Conservation (phyloP, 2,797 vertebrate genomes). For the Mormyrops boulengeri region DNA sequence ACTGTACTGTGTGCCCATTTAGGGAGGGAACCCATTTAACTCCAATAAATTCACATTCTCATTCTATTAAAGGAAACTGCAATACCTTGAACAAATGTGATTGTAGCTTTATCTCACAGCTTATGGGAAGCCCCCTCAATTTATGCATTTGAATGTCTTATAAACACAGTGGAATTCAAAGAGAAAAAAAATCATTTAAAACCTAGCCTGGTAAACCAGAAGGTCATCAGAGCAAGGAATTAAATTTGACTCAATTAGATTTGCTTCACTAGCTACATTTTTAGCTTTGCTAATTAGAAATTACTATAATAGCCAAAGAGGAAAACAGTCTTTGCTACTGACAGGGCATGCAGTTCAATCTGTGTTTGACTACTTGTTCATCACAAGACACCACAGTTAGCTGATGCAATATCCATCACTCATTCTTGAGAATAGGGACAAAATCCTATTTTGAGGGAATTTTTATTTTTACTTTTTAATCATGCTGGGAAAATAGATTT, state of each 20-base stretch:
- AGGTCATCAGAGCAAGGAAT: conserved; percentile 13
- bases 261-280: conserved; percentile 4
- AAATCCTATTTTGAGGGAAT: background rate
- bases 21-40: background rate
- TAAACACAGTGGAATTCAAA: background rate
- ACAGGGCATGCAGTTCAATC: background rate
- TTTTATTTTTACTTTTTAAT: background rate
- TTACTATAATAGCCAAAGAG: background rate
- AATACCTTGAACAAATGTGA: background rate
- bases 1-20: background rate
- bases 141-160: background rate
- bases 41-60: background rate
- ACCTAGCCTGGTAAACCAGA: background rate
- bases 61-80: background rate
- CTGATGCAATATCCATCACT: background rate
- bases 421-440: background rate
- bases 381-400: background rate
- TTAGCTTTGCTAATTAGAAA: background rate
- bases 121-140: background rate
- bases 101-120: background rate
- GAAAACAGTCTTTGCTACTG: background rate
- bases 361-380: background rate
- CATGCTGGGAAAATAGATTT: background rate
- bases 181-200: background rate
- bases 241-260: background rate